A percentile compares a stretch with the other conserved stretches of the same genome.
phyloP scores from a whole-genome alignment of 2,888 invertebrate genomes.

The Leptopilina drosophilae region DNA sequence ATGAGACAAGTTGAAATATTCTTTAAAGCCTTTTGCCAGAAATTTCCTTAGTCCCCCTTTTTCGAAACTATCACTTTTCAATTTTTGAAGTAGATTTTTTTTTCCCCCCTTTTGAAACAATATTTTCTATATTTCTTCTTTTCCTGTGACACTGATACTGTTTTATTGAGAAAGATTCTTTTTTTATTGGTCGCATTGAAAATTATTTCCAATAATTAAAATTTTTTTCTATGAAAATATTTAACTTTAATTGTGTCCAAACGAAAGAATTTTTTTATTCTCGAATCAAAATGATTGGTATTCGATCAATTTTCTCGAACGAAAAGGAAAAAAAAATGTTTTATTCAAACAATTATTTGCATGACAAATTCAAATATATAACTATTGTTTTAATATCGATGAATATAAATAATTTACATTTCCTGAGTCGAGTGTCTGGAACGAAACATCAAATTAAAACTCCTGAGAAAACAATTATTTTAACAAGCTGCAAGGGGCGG shows the following conservation, averaged over 20 bases:
- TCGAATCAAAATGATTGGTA: background rate
- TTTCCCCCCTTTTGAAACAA: background rate
- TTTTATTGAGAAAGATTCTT: no score
- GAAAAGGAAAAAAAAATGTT: background rate
- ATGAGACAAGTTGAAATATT: conserved; percentile 23
- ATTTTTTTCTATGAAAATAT: no score
- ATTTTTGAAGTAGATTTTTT: background rate
- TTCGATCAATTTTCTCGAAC: no score
- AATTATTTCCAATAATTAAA: no score
- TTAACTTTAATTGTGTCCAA: no score
- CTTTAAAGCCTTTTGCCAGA: background rate
- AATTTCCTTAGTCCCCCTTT: background rate
- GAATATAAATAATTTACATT: background rate
- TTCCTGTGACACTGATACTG: no score
- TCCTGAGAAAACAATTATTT: conserved; percentile 3
- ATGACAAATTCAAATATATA: conserved; percentile 8
- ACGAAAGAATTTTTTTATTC: background rate
- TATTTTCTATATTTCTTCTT: no score
- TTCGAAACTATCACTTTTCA: background rate
- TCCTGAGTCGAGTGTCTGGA: background rate
- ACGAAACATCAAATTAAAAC: background rate
- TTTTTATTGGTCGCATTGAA: no score
- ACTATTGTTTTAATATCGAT: background rate
- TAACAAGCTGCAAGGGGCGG: background rate
- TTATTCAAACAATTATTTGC: conserved; percentile 1